Evolutionary conservation across 2,888 invertebrate genomes (phyloP).

Genomic region (Zhengitettix transpicula): DNA sequence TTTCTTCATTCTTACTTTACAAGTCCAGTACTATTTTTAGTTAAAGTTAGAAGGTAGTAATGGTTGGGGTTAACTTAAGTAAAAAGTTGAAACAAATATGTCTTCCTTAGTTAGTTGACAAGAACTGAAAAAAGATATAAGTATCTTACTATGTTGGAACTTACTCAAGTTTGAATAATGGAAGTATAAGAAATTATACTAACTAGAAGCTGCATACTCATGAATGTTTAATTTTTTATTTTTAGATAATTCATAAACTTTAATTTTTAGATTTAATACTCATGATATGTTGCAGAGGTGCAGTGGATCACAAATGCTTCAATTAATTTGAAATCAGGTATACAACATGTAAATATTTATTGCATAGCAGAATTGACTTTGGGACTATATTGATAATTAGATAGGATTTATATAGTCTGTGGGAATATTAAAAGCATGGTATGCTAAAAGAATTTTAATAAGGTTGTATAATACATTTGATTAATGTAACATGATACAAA

Average conservation of each 20-base stretch:
- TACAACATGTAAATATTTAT: no score
- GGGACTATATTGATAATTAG: no score
- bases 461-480: neutral
- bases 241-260: neutral
- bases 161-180: neutral
- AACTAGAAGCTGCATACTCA: neutral
- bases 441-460: neutral
- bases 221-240: neutral
- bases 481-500: neutral
- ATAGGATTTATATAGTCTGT: neutral
- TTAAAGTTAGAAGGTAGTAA: no score
- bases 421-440: neutral
- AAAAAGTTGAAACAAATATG: no score
- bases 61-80: no score
- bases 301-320: neutral
- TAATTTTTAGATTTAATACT: neutral
- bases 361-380: no score
- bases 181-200: neutral
- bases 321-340: no score
- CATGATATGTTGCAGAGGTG: neutral
- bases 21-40: no score
- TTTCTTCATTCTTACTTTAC: no score
- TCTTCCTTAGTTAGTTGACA: no score
- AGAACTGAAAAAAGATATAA: no score
- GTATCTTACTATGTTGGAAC: neutral